Percentiles rank a stretch among this genome's conserved stretches.
Conservation (phyloP, 2,797 vertebrate genomes). For the Parambassis ranga region DNA sequence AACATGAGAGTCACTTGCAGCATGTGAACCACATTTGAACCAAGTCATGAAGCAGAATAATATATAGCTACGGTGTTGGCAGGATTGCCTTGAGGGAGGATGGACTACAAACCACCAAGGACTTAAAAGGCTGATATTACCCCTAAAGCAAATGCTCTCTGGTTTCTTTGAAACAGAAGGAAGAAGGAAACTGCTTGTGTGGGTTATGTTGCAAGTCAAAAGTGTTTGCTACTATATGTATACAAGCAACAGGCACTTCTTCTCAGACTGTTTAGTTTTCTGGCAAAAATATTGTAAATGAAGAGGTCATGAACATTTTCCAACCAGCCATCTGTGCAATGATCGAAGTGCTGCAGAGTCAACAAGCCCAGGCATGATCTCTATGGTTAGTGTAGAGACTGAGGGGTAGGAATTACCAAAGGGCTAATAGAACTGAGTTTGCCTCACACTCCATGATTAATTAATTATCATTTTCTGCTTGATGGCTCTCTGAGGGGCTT, state of each 20-base stretch:
- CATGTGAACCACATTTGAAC: slow-evolving; percentile 47
- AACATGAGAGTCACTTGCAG: slow-evolving; percentile 39
- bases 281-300: slow-evolving; percentile 32
- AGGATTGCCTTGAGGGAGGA: background rate
- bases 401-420: slow-evolving; percentile 71
- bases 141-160: background rate
- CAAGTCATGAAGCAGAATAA: slow-evolving; percentile 17
- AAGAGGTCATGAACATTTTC: slow-evolving; percentile 31
- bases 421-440: slow-evolving; percentile 74
- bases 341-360: slow-evolving; percentile 46
- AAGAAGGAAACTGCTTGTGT: background rate
- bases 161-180: background rate
- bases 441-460: slow-evolving; percentile 78
- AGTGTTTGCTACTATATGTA: slow-evolving; percentile 1
- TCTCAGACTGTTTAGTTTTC: slow-evolving; percentile 16
- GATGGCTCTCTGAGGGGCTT: slow-evolving; percentile 76
- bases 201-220: slow-evolving; percentile 12
- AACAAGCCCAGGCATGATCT: slow-evolving; percentile 52
- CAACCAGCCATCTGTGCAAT: slow-evolving; percentile 41
- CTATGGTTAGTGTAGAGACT: slow-evolving; percentile 58
- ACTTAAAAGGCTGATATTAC: slow-evolving; percentile 6
- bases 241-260: slow-evolving; percentile 16
- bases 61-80: background rate
- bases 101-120: slow-evolving; percentile 9
- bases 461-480: slow-evolving; percentile 84